phyloP scores from a whole-genome alignment of 2,113 vertebrate species.

The Etheostoma spectabile region DNA sequence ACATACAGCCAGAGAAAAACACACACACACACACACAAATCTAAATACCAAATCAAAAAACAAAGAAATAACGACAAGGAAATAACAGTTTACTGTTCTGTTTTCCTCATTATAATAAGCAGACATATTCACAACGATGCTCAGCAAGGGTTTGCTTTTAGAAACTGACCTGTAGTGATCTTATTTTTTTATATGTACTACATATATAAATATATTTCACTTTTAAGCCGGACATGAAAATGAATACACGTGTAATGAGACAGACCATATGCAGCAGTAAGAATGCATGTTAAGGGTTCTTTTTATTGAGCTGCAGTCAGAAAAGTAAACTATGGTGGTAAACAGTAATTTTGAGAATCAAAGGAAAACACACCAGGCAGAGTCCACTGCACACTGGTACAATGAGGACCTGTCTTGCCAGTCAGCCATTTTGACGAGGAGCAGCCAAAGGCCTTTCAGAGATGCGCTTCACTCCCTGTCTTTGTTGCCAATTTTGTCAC shows the following conservation, averaged over 20 bases:
- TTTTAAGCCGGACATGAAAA: slow-evolving; percentile 24
- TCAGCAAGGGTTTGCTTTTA: not conserved
- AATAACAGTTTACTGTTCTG: not conserved
- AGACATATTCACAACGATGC: not conserved
- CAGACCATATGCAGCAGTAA: not conserved
- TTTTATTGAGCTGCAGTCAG: not conserved
- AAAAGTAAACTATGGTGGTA: not conserved
- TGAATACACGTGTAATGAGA: not conserved
- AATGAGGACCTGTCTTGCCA: slow-evolving; percentile 16
- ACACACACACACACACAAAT: not conserved
- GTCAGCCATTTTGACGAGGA: slow-evolving; percentile 31
- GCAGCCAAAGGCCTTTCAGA: slow-evolving; percentile 20
- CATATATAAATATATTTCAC: too few species aligned
- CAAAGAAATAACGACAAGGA: slow-evolving; percentile 5
- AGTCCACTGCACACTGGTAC: not conserved
- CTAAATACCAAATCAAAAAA: slow-evolving; percentile 13
- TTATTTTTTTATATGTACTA: too few species aligned
- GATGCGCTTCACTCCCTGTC: not conserved
- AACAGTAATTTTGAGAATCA: not conserved
- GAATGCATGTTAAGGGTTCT: not conserved
- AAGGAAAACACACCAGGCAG: not conserved
- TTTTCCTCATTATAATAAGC: not conserved
- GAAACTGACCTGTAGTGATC: not conserved
- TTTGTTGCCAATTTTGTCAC: slow-evolving; percentile 41
- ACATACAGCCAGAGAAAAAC: not conserved